Evolutionary conservation across 2,113 vertebrate genomes (phyloP).

Genomic region (Narcine bancroftii): DNA sequence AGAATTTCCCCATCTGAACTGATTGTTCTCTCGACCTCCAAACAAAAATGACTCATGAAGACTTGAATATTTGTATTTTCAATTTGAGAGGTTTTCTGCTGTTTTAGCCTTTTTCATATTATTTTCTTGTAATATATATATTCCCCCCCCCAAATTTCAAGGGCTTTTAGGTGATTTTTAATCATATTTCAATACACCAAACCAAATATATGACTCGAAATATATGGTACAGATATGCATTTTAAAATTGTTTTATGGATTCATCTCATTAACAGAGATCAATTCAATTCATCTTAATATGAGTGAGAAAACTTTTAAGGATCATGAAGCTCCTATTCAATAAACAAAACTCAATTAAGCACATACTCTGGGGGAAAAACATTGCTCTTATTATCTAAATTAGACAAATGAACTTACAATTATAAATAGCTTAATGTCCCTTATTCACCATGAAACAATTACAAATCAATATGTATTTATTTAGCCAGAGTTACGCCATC

Average conservation of each 20-base stretch:
- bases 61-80: neutral
- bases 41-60: neutral
- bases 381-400: neutral
- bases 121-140: neutral
- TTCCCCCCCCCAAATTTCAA: neutral
- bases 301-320: neutral
- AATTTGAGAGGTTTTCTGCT: no score
- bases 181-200: neutral
- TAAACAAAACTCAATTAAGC: neutral
- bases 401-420: neutral
- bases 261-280: neutral
- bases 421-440: neutral
- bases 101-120: neutral
- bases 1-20: neutral
- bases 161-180: neutral
- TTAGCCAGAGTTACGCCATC: conserved; percentile 88
- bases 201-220: neutral
- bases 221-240: neutral
- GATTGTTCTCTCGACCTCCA: neutral
- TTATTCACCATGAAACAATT: neutral
- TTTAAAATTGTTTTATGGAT: neutral
- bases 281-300: neutral
- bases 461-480: conserved; percentile 37
- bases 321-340: neutral
- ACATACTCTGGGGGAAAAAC: neutral